Evolutionary conservation across 1,140 invertebrate species (phyloP).

Genomic region (Caerostris extrusa): DNA sequence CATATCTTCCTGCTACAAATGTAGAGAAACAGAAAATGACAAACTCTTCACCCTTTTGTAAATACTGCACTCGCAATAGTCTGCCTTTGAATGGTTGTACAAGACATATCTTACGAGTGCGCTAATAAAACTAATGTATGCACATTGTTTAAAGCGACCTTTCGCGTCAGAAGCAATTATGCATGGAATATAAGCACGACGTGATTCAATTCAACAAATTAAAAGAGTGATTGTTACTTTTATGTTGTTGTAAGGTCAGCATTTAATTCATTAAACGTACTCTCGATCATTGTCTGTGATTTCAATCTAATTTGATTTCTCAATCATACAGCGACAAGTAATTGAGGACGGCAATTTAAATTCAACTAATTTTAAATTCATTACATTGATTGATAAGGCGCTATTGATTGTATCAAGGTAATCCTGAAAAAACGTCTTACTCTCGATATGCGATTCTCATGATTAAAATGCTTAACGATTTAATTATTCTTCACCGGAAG

Average conservation of each 20-base stretch:
- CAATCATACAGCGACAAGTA: neutral
- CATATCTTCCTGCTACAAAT: constrained; percentile 26
- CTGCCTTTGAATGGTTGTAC: neutral
- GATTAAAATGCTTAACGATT: too few species aligned
- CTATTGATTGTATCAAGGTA: too few species aligned
- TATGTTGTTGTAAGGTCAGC: neutral
- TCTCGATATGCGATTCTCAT: too few species aligned
- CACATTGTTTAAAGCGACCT: neutral
- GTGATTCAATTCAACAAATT: neutral
- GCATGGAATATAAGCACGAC: neutral
- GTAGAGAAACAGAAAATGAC: neutral
- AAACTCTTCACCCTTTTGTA: neutral
- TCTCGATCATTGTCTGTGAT: neutral
- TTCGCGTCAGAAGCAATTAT: neutral
- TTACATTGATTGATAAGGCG: neutral
- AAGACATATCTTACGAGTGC: neutral
- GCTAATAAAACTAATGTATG: neutral
- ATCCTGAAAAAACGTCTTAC: too few species aligned
- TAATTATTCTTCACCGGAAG: too few species aligned
- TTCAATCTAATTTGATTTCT: neutral
- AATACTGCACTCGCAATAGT: neutral
- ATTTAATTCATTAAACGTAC: neutral
- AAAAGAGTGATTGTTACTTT: neutral
- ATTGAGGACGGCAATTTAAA: neutral
- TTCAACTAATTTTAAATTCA: neutral